Conservation (phyloP, 1,140 invertebrate genomes). For the Pseudomyrmex gracilis region DNA sequence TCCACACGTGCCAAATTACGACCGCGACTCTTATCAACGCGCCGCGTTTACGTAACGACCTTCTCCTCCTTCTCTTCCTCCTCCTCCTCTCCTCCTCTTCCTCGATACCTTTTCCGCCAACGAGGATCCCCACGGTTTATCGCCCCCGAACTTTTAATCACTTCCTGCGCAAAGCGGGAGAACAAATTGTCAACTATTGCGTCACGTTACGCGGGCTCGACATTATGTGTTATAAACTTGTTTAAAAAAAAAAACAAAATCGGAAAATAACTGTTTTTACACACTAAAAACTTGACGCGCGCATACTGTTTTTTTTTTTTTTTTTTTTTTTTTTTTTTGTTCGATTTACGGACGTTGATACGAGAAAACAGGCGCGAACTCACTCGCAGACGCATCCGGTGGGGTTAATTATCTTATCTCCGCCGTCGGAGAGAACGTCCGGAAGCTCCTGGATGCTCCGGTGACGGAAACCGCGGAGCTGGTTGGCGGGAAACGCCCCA, state of each 20-base stretch:
- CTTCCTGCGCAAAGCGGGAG: background rate
- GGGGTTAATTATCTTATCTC: constrained; percentile 39
- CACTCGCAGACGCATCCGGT: too few species aligned
- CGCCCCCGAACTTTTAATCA: background rate
- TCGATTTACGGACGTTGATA: too few species aligned
- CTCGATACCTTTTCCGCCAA: background rate
- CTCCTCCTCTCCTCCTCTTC: too few species aligned
- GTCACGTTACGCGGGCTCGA: too few species aligned
- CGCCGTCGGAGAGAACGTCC: background rate
- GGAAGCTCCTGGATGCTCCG: constrained; percentile 10
- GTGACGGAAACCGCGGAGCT: constrained; percentile 26
- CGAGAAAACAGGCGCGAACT: too few species aligned
- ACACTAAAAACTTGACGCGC: too few species aligned
- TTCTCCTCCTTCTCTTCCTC: background rate
- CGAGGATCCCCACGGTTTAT: background rate
- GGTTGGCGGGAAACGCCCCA: constrained; percentile 70
- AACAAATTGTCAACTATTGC: too few species aligned
- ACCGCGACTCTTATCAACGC: background rate
- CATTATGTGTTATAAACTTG: too few species aligned
- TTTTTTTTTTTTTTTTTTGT: too few species aligned
- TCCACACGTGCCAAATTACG: constrained; percentile 35
- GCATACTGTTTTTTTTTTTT: too few species aligned
- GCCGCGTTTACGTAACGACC: constrained; percentile 28
- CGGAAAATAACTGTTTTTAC: too few species aligned
- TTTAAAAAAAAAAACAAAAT: too few species aligned